Conservation (phyloP, 2,888 invertebrate genomes). For the Vannuccia rotundouncinata region DNA sequence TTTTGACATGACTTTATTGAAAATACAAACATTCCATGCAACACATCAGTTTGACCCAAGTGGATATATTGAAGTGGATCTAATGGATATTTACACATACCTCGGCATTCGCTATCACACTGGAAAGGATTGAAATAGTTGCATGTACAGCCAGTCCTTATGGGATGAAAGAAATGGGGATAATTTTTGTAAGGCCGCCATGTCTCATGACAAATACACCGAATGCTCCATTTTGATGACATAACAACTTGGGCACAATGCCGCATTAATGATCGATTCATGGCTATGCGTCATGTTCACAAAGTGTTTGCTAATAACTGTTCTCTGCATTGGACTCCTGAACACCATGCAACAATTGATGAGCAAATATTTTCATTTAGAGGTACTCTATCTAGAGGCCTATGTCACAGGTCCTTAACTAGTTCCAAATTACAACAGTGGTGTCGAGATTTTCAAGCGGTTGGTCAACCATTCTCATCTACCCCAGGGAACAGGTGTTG, state of each 20-base stretch:
- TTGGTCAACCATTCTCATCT: constrained; percentile 5
- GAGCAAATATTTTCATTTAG: constrained; percentile 20
- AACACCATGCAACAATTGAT: background rate
- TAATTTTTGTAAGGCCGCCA: too few species aligned
- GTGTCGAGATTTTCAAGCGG: constrained; percentile 15
- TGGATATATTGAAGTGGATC: too few species aligned
- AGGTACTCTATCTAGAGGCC: constrained; percentile 16
- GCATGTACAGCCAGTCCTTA: too few species aligned
- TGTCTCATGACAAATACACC: too few species aligned
- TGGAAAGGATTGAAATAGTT: too few species aligned
- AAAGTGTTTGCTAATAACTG: background rate
- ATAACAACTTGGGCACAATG: constrained; percentile 7
- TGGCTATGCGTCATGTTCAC: constrained; percentile 10
- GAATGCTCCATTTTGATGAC: constrained; percentile 17
- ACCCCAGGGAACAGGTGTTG: constrained; percentile 19
- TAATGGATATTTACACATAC: too few species aligned
- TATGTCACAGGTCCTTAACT: constrained; percentile 2
- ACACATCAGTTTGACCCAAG: too few species aligned
- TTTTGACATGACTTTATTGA: too few species aligned
- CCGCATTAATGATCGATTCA: constrained; percentile 14
- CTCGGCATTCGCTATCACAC: too few species aligned
- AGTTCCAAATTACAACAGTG: constrained; percentile 20
- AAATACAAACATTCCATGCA: too few species aligned
- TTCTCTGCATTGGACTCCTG: constrained; percentile 13
- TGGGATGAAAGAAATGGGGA: too few species aligned